A percentile compares a stretch with the other conserved stretches of the same genome.
Conservation (phyloP, 2,888 invertebrate species). For the Strigamia transsilvanica region DNA sequence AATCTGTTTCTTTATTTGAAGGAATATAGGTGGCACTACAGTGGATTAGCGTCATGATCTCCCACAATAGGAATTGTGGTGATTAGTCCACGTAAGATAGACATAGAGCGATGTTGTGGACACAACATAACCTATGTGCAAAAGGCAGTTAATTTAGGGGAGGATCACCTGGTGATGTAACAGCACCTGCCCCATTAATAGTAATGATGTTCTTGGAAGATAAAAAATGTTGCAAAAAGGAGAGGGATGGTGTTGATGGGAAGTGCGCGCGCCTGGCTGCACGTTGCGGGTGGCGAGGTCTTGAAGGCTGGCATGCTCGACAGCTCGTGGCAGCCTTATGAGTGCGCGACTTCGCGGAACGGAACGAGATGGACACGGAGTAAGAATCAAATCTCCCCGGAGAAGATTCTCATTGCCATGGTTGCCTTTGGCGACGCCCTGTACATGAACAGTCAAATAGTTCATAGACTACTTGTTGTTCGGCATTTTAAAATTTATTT, state of each 20-base stretch:
- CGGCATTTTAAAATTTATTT: no score
- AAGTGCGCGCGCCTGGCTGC: conserved; percentile 46
- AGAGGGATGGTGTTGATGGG: conserved; percentile 48
- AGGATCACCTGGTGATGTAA: conserved; percentile 46
- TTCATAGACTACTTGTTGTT: no score
- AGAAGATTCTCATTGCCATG: conserved; percentile 29
- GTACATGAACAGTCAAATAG: background rate
- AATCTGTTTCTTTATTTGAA: no score
- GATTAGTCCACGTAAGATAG: no score
- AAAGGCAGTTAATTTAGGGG: conserved; percentile 5
- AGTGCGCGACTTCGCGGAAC: conserved; percentile 45
- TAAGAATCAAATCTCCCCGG: conserved; percentile 36
- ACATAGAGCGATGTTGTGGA: no score
- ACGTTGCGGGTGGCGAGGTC: conserved; percentile 43
- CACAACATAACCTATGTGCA: no score
- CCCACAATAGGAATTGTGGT: no score
- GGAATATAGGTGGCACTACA: no score
- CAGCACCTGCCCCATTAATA: conserved; percentile 31
- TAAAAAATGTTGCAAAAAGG: conserved; percentile 36
- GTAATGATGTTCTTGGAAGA: conserved; percentile 40
- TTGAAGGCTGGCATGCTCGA: conserved; percentile 47
- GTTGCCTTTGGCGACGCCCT: background rate
- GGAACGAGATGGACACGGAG: conserved; percentile 40
- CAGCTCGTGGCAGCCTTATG: conserved; percentile 46
- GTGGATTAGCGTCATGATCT: no score